A percentile compares a stretch with the other conserved stretches of the same genome.
These are phyloP conservation scores for Falco rusticolus DNA, from an alignment of 2,797 vertebrate species.

Conservation along the genomic window DNA sequence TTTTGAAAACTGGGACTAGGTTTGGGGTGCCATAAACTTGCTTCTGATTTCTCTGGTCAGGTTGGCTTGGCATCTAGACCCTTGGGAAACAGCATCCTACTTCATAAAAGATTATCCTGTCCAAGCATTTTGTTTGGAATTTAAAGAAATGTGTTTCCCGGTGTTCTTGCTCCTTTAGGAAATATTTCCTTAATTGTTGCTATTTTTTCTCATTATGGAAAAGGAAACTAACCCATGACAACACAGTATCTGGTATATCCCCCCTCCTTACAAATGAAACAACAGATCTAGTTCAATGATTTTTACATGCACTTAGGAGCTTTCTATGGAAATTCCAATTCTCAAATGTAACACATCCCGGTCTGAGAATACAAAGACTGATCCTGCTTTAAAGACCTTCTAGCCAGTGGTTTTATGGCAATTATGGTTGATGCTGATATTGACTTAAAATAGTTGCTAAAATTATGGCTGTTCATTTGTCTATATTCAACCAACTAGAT, in stretches of 20 bases:
- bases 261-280: background rate
- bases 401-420: background rate
- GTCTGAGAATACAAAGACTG: slow-evolving; percentile 8
- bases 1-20: background rate
- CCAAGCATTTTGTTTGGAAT: background rate
- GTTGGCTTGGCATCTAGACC: background rate
- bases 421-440: background rate
- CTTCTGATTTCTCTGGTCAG: background rate
- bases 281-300: background rate
- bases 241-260: background rate
- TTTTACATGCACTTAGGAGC: background rate
- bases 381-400: background rate
- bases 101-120: background rate
- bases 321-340: background rate
- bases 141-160: background rate
- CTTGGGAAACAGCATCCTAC: background rate
- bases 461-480: background rate
- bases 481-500: background rate
- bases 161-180: background rate
- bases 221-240: background rate
- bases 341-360: background rate
- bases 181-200: background rate
- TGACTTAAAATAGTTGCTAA: background rate
- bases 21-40: background rate
- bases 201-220: background rate